Evolutionary conservation across 2,888 invertebrate genomes (phyloP), one percentile per base, ranked within the genome.

Genomic region (Allophyes oxyacanthae): DNA sequence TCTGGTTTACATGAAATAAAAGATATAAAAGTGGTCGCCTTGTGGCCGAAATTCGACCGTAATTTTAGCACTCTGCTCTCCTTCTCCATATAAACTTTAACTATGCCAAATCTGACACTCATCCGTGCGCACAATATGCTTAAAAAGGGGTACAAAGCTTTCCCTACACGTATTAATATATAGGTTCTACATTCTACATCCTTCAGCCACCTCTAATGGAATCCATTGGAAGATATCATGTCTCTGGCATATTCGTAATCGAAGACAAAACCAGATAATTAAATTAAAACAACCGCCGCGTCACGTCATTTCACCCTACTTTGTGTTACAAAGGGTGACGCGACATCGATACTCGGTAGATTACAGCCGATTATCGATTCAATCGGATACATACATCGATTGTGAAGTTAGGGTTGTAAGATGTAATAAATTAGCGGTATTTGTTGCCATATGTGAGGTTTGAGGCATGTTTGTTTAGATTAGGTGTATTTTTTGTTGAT

Each of bases 291-390:
- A 44, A 15, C 13, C 0, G 57, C 15, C 64, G 59, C 61, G 65
- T 57, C 32, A 52, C 44, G 51, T 36, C 14, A 9, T 8, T 0
- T 0, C 32, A 48, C 59, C 60, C 70, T 61, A 68, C 72, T 64
- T 64, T 70, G 56, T 48, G 41, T 14, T 26, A 48, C 1, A 41
- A 55, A 70, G 79, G 78, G 75, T 63, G 45, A 53, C 28, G 51
- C 58, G 81, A 81, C 80, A 80, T 68, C 77, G 76, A 79, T 78
- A 76, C 75, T 77, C 55, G 77, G 72, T 67, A 76, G 84, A 86
- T 88, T 89, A 88, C 83, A 82, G 75, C 71, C 77, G 83, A 88
- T 88, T 82, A 88, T 87, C 84, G 85, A 85, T 87, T 81, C 77
- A 81, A 85, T 84, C 82, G 77, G 67, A 76, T 76, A 65, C 71